phyloP scores from a whole-genome alignment of 2,113 vertebrate species.

The Garra rufa region DNA sequence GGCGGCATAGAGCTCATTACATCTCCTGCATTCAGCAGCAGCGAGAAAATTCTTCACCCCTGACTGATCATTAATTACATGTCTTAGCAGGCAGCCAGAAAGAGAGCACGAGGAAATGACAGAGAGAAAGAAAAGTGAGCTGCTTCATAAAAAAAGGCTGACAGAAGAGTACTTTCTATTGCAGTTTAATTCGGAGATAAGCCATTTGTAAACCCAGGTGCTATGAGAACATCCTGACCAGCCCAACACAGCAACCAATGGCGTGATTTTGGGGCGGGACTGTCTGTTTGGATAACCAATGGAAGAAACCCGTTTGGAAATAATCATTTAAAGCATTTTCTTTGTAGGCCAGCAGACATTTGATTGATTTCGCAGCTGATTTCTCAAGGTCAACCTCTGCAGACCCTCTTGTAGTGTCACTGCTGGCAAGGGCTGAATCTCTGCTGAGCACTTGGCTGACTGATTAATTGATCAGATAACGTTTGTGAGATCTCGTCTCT shows the following conservation, averaged over 20 bases:
- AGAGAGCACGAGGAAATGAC: not conserved
- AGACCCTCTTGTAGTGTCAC: not conserved
- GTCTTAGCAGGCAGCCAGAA: constrained; percentile 49
- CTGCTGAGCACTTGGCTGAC: not conserved
- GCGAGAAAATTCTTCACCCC: constrained; percentile 51
- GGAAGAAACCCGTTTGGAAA: not conserved
- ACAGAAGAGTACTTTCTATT: not conserved
- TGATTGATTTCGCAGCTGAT: not conserved
- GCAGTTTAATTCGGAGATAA: not conserved
- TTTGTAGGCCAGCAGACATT: not conserved
- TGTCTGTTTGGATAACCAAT: not conserved
- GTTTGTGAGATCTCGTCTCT: constrained; percentile 1
- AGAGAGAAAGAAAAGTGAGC: not conserved
- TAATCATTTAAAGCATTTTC: not conserved
- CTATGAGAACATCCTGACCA: not conserved
- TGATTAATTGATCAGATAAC: constrained; percentile 52
- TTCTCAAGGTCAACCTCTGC: constrained; percentile 13
- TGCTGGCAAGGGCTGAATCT: not conserved
- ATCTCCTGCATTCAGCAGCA: constrained; percentile 54
- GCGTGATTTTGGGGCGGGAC: not conserved
- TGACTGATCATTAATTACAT: constrained; percentile 60
- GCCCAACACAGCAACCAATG: not conserved
- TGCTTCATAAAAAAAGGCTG: not conserved
- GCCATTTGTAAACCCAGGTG: not conserved
- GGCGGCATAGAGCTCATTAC: constrained; percentile 54